phyloP scores from a whole-genome alignment of 2,888 invertebrate genomes.

The Sympetrum striolatum region DNA sequence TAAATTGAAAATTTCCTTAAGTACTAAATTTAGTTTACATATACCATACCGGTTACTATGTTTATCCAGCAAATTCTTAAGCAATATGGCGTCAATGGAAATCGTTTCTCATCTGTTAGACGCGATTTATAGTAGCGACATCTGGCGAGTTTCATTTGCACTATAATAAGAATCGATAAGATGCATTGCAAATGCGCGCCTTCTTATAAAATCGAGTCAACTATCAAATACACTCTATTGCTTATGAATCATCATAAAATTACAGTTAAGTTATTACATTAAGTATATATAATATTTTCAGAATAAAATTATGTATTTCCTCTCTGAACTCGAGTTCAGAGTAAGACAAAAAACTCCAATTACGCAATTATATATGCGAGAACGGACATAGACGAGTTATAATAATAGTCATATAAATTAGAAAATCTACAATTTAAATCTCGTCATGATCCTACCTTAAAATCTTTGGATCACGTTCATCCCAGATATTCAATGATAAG shows the following conservation, averaged over 20 bases:
- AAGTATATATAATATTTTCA: background rate
- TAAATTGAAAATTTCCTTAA: too few relatives aligned
- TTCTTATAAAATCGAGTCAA: background rate
- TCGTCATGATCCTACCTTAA: background rate
- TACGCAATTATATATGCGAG: background rate
- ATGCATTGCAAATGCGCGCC: background rate
- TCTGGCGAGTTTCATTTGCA: background rate
- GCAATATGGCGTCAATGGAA: constrained; percentile 7
- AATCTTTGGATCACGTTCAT: background rate
- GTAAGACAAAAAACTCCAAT: too few relatives aligned
- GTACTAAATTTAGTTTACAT: too few relatives aligned
- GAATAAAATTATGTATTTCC: background rate
- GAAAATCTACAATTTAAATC: background rate
- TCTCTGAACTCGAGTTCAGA: too few relatives aligned
- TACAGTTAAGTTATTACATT: background rate
- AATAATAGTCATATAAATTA: too few relatives aligned
- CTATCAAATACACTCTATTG: background rate
- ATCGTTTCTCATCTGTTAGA: constrained; percentile 6
- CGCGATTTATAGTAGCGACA: background rate
- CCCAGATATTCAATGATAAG: background rate
- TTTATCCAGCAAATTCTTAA: background rate
- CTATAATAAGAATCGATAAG: background rate
- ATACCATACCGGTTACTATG: background rate
- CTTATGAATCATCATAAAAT: background rate
- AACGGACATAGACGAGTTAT: too few relatives aligned